A percentile compares a stretch with the other conserved stretches of the same genome.
phyloP scores from a whole-genome alignment of 2,113 vertebrate genomes.

The Ovibos moschatus region DNA sequence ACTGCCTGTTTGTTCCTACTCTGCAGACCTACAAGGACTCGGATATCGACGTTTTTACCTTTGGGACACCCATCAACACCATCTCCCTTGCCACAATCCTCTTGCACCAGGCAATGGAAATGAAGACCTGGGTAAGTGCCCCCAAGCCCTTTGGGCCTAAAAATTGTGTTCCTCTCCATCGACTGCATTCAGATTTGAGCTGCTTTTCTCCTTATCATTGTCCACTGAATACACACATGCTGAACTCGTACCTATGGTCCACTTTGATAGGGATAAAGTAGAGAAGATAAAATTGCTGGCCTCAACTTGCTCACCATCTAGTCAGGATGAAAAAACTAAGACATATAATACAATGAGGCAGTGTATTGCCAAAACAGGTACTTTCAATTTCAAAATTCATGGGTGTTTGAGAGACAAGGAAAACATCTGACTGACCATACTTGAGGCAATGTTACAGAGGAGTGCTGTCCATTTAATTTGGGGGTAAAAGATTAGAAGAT shows the following conservation, averaged over 20 bases:
- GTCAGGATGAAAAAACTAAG: not conserved
- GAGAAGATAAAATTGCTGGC: not conserved
- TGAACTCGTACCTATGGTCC: not conserved
- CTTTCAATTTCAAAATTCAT: not conserved
- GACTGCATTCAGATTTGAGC: not conserved
- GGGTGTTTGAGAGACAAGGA: not conserved
- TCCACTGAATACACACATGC: not conserved
- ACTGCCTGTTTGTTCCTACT: not conserved
- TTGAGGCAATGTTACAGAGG: not conserved
- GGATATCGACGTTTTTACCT: conserved; percentile 89
- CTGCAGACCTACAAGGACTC: conserved; percentile 87
- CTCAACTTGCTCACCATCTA: not conserved
- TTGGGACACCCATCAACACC: conserved; percentile 93
- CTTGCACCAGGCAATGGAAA: conserved; percentile 94
- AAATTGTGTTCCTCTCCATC: not conserved
- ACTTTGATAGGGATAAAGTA: not conserved
- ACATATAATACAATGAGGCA: not conserved
- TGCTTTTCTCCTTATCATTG: not conserved
- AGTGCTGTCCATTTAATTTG: not conserved
- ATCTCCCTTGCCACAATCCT: conserved; percentile 91
- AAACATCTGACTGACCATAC: not conserved
- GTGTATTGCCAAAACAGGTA: not conserved
- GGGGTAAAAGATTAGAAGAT: not conserved
- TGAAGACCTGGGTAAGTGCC: conserved; percentile 92
- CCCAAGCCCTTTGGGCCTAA: not conserved